Base-by-base conservation (phyloP, 2,888 invertebrate species). In the Esperia sulphurella region DNA sequence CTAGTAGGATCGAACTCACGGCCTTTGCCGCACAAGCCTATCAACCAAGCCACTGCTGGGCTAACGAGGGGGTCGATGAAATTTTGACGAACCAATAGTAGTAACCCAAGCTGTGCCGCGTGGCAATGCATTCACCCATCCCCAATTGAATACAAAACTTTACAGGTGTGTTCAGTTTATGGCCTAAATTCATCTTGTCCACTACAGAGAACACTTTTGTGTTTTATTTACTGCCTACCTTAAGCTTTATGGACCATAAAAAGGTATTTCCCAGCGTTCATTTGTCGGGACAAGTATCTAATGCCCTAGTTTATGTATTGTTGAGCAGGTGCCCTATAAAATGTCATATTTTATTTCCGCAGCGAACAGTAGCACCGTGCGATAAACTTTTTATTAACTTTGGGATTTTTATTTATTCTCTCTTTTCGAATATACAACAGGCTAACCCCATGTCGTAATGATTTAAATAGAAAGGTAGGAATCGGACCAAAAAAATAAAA, bases 191-290 rank as follows among this genome's bases (percentile, higher is more conserved):
- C 58, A 59, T 58, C 57, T 59, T 55, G 61, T 60, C 64, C 63
- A 67, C 61, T 66, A 59, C 48, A 62, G 53, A 51, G 55, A 62
- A 57, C 59, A 57, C 60, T 57, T 53, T 60, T 57, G 53, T 61
- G 55, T 68, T 68, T 68, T 71, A 74, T 74, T 74, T 71, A 73
- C 71, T 56, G 55, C 58, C 58, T 61, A 60, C 59, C 64, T 64
- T 64, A 67, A 65, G 61, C 64, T 80, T 80, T 75, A 79, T 68
- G 69, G 63, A 51, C 69, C 69, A 76, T 80, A 65, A 71, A 65
- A 58, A 57, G 55, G 50, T 56, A 58, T 60, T 63, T 63, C 53
- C 55, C 47, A 52, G 49, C 58, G 55, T 69, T 69, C 63, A 66
- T 71, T 71, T 69, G 63, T 58, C 48, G 61, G 54, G 58, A 65